Evolutionary conservation across 2,113 vertebrate species (phyloP), one percentile per base, ranked within the genome.

Genomic region (Forbesichthys agassizii): DNA sequence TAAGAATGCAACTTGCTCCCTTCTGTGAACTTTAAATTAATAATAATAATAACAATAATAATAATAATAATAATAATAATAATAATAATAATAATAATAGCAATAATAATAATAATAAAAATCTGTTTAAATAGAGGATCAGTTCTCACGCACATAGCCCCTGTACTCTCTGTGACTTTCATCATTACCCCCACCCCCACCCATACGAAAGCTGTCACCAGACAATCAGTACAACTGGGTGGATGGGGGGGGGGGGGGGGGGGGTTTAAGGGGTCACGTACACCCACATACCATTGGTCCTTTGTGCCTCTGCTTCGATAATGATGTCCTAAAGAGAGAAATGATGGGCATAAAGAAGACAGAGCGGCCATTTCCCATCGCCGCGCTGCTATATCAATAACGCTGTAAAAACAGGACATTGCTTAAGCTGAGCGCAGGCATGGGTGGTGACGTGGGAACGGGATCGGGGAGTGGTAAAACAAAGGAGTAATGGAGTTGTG

Each of bases 371-470:
- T 59, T 83, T 77, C 64, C 49, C 12, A 61, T 57, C 12, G 56
- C 71, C 53, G 61, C 57, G 48, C 58, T 48, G 80, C 69, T 84
- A 63, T 77, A 84, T 78, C 82, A 79, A 58, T 59, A 68, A 54
- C 58, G 75, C 77, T 78, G 80, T 84, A 81, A 89, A 90, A 88
- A 78, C 64, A 72, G 65, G 66, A 58, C 73, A 83, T 88, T 75
- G 81, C 81, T 83, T 78, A 77, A 78, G 68, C 51, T 46, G 61
- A 69, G 36, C 71, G 71, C 66, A 73, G 70, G 57, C 36, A 80
- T 71, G 56, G 60, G 88, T 76, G 66, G 61, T 67, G 71, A 85
- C 78, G 78, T 36, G 49, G 18, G 64, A 67, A 87, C 75, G 56
- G 69, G 67, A 62, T 61, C 74, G 56, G 74, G 58, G 36, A 42